Evolutionary conservation across 2,113 vertebrate genomes (phyloP), one percentile per base, ranked within the genome.

Genomic region (Arenaria interpres): DNA sequence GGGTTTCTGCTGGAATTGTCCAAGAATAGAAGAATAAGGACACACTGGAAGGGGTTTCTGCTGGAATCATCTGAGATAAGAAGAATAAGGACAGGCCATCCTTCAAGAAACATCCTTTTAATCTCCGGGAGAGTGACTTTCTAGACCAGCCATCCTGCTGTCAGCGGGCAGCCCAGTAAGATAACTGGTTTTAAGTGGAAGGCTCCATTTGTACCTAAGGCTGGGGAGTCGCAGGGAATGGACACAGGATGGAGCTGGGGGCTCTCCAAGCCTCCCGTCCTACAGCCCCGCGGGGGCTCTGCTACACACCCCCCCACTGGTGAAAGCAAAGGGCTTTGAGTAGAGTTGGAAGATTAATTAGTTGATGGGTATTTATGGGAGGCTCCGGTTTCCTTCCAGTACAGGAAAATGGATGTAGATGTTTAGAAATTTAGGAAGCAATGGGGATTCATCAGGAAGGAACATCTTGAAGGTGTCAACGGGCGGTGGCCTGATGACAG

Each of bases 371-470:
- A 10, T 39, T 68, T 37, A 25, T 3, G n/a, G 63, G 63, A 45
- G 19, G 28, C 51, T 50, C 43, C 43, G 2, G 33, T 54, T 13
- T 37, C 48, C 32, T 43, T 23, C 32, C 46, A 9, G 25, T 4
- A 9, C 24, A n/a, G 35, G 30, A 30, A 30, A 71, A 48, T 0
- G 1, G 1, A 4, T 2, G 6, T 9, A 30, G 21, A 27, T 13
- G 24, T 57, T 32, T 27, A 4, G 9, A 4, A 5, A 12, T 37
- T 51, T 33, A 51, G 18, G 51, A 6, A 9, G 51, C 46, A 35
- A 21, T 30, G 12, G 13, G 50, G 41, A 46, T 43, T 57, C 32
- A 4, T 30, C 43, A 3, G 43, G 62, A 67, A 73, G 30, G 60
- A 37, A 33, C 77, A 22, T 8, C 60, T 9, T 14, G 45, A 45